Conservation (phyloP, 2,113 vertebrate species). For the Amia ocellicauda region DNA sequence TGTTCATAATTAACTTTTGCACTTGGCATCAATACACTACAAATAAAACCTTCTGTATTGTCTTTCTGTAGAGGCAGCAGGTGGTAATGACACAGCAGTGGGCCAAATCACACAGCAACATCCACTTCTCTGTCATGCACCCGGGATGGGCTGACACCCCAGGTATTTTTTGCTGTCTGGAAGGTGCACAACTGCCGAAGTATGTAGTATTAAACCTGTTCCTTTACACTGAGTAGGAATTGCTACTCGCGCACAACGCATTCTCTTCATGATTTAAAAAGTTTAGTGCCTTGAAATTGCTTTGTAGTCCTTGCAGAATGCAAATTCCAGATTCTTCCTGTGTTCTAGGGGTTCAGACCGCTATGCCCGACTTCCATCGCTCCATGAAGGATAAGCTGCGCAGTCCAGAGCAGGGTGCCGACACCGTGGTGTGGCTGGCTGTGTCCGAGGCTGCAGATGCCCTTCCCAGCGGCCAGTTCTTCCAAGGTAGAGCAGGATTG, state of each 20-base stretch:
- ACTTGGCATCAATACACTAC: too few species aligned
- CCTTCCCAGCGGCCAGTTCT: slow-evolving; percentile 63
- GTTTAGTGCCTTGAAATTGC: too few species aligned
- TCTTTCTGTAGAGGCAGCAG: slow-evolving; percentile 71
- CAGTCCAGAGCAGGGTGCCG: slow-evolving; percentile 66
- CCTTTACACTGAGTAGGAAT: too few species aligned
- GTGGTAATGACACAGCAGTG: slow-evolving; percentile 75
- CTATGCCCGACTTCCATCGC: slow-evolving; percentile 70
- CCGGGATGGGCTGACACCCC: slow-evolving; percentile 73
- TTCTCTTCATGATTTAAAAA: too few species aligned
- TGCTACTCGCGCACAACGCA: too few species aligned
- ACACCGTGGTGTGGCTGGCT: slow-evolving; percentile 68
- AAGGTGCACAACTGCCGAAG: too few species aligned
- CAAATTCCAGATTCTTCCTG: background rate
- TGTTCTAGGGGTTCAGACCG: slow-evolving; percentile 57
- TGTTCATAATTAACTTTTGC: too few species aligned
- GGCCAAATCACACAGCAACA: slow-evolving; percentile 52
- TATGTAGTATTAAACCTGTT: too few species aligned
- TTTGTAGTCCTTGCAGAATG: too few species aligned
- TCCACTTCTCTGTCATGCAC: slow-evolving; percentile 75
- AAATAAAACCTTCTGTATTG: slow-evolving; percentile 20
- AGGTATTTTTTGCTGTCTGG: slow-evolving; percentile 58
- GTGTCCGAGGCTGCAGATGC: slow-evolving; percentile 52
- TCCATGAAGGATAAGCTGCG: slow-evolving; percentile 69
- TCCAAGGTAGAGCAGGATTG: slow-evolving; percentile 53